A percentile compares a stretch with the other conserved stretches of the same genome.
Conservation (phyloP, 2,113 vertebrate species). For the Corythaixoides concolor region DNA sequence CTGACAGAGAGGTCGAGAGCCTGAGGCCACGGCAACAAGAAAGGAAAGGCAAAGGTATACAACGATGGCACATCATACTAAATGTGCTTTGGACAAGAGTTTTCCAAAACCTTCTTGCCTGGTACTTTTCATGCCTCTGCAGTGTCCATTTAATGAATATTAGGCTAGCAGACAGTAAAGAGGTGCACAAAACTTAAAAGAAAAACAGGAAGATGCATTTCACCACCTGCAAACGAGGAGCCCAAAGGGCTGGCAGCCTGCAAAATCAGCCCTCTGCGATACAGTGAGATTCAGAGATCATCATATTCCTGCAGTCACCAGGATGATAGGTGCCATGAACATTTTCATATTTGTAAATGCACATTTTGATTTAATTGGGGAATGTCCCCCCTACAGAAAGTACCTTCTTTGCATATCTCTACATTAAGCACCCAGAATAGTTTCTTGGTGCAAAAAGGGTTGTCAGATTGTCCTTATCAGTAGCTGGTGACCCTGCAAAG, state of each 20-base stretch:
- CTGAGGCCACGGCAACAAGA: neutral
- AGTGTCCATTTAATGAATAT: neutral
- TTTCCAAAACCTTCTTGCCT: neutral
- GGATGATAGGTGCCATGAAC: neutral
- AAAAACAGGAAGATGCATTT: neutral
- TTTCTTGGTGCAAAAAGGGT: neutral
- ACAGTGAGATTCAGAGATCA: neutral
- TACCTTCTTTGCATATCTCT: neutral
- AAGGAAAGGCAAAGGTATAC: neutral
- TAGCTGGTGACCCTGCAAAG: neutral
- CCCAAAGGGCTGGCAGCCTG: neutral
- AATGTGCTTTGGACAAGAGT: neutral
- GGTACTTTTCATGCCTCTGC: neutral
- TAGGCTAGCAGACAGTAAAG: neutral
- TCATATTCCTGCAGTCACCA: neutral
- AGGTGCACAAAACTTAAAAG: neutral
- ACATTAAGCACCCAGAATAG: neutral
- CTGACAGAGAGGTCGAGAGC: neutral
- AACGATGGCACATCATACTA: neutral
- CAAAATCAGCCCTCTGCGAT: accelerated
- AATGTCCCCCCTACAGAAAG: neutral
- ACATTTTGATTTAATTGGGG: neutral
- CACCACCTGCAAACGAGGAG: neutral
- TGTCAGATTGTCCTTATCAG: neutral
- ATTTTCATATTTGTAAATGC: neutral